A percentile compares a stretch with the other conserved stretches of the same genome.
These are phyloP conservation scores for Bradypodion ventrale DNA, from an alignment of 2,797 vertebrate genomes.

Conservation along the genomic window DNA sequence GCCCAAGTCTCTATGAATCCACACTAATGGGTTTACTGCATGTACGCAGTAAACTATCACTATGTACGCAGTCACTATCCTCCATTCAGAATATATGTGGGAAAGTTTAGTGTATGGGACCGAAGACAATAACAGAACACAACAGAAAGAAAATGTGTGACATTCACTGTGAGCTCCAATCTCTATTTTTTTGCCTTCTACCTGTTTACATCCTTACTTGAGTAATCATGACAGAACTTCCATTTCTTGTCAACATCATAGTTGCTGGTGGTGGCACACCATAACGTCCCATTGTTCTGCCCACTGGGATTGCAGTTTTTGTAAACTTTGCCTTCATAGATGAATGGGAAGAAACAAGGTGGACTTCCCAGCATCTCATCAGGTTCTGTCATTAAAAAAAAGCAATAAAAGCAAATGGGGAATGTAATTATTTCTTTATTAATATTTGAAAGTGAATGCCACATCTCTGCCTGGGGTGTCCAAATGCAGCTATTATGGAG, in stretches of 20 bases:
- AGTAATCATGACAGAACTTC: neutral
- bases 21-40: no score
- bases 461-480: neutral
- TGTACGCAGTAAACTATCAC: no score
- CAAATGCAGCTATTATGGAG: neutral
- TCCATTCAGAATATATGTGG: no score
- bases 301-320: neutral
- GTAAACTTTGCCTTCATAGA: conserved; percentile 1
- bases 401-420: neutral
- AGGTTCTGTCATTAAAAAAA: neutral
- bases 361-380: neutral
- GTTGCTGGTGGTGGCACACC: conserved; percentile 17
- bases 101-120: no score
- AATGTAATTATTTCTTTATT: neutral
- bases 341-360: conserved; percentile 24
- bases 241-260: conserved; percentile 9
- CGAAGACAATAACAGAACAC: no score
- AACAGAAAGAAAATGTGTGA: neutral
- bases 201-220: neutral
- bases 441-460: neutral
- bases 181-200: neutral
- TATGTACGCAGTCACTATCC: no score
- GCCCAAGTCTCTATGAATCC: no score
- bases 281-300: neutral
- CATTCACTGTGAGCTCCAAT: neutral